Evolutionary conservation across 2,113 vertebrate genomes (phyloP).

Genomic region (Leucosticte australis): DNA sequence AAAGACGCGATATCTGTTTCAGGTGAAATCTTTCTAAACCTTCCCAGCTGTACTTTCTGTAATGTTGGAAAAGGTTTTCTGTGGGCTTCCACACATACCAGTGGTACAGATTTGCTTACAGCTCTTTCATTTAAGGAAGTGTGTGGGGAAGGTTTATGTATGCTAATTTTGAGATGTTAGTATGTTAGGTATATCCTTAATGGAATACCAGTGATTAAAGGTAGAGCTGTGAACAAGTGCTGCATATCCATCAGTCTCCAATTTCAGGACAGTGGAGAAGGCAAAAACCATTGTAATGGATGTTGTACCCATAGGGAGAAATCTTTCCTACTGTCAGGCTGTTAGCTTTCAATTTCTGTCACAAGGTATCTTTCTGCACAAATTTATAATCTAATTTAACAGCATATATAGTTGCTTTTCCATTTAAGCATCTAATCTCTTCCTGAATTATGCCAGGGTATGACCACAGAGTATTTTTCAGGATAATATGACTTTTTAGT

Average conservation of each 20-base stretch:
- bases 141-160: neutral
- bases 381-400: conserved; percentile 8
- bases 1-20: accelerated
- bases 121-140: neutral
- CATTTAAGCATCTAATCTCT: neutral
- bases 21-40: neutral
- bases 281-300: neutral
- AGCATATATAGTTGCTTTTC: neutral
- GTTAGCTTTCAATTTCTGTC: conserved; percentile 23
- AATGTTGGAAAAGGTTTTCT: neutral
- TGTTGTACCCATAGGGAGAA: neutral
- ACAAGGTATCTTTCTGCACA: neutral
- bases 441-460: neutral
- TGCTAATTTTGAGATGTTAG: neutral
- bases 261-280: neutral
- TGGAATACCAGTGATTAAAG: neutral
- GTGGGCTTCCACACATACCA: neutral
- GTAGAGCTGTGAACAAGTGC: neutral
- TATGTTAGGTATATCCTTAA: neutral
- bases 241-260: neutral
- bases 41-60: neutral
- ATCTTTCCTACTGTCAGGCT: neutral
- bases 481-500: neutral
- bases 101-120: neutral
- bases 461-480: neutral